phyloP scores from a whole-genome alignment of 2,888 invertebrate species.

The Amitus sp. region DNA sequence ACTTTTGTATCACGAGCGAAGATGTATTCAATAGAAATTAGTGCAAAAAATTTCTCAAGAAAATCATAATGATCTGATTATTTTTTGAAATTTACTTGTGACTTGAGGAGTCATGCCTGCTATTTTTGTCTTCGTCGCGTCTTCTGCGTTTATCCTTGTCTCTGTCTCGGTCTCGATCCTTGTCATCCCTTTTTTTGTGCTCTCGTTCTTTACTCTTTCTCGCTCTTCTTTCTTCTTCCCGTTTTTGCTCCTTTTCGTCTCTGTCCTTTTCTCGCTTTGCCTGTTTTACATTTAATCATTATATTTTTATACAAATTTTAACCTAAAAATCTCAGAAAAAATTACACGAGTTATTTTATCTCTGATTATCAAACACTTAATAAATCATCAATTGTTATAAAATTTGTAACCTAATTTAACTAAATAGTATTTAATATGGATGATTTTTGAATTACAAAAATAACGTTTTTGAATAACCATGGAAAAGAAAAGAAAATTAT shows the following conservation, averaged over 20 bases:
- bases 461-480: too few species aligned
- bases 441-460: too few species aligned
- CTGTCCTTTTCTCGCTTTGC: constrained; percentile 66
- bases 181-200: constrained; percentile 54
- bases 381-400: too few species aligned
- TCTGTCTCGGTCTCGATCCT: constrained; percentile 42
- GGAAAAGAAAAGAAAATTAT: too few species aligned
- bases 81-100: constrained; percentile 48
- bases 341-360: too few species aligned
- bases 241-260: constrained; percentile 68
- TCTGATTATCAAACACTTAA: too few species aligned
- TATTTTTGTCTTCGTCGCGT: constrained; percentile 59
- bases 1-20: too few species aligned
- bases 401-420: too few species aligned
- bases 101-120: constrained; percentile 53
- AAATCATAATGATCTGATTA: too few species aligned
- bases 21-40: background rate
- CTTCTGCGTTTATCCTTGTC: constrained; percentile 59
- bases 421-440: too few species aligned
- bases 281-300: constrained; percentile 47
- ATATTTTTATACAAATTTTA: too few species aligned
- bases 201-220: constrained; percentile 60
- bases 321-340: too few species aligned
- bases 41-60: background rate
- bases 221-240: constrained; percentile 67